Evolutionary conservation across 2,113 vertebrate species (phyloP).

Genomic region (Miniopterus natalensis): DNA sequence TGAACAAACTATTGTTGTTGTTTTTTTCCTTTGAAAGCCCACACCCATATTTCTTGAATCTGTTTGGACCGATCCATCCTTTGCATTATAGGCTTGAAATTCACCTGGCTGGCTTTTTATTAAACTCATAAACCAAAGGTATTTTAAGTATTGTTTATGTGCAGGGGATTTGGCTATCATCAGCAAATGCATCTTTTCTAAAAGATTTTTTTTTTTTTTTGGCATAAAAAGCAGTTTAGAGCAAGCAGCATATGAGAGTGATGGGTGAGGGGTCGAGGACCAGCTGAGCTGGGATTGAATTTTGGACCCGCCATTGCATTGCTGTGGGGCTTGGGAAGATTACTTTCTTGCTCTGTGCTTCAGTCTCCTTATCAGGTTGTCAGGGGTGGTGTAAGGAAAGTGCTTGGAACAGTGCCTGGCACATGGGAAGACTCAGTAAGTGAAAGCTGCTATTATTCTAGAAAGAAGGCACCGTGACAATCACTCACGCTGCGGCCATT

Average conservation of each 20-base stretch:
- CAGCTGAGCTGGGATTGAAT: neutral
- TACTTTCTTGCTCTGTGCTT: neutral
- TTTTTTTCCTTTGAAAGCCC: neutral
- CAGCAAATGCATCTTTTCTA: neutral
- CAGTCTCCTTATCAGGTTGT: neutral
- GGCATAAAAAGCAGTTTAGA: neutral
- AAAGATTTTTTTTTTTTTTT: neutral
- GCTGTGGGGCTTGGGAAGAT: neutral
- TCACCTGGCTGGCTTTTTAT: slow-evolving; percentile 53
- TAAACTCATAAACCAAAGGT: slow-evolving; percentile 12
- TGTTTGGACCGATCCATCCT: slow-evolving; percentile 7
- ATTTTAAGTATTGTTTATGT: slow-evolving; percentile 47
- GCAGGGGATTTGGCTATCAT: neutral
- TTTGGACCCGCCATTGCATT: rapidly evolving
- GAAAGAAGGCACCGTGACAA: neutral
- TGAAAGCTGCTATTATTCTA: neutral
- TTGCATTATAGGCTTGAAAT: neutral
- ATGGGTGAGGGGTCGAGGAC: neutral
- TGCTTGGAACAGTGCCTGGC: neutral
- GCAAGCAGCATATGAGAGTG: neutral
- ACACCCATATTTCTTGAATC: neutral
- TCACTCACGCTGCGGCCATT: neutral
- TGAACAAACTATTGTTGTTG: neutral
- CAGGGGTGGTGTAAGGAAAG: neutral
- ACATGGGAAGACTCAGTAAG: neutral